These are phyloP conservation scores for Apotomis turbidana DNA, from an alignment of 2,888 invertebrate genomes.

Conservation along the genomic window DNA sequence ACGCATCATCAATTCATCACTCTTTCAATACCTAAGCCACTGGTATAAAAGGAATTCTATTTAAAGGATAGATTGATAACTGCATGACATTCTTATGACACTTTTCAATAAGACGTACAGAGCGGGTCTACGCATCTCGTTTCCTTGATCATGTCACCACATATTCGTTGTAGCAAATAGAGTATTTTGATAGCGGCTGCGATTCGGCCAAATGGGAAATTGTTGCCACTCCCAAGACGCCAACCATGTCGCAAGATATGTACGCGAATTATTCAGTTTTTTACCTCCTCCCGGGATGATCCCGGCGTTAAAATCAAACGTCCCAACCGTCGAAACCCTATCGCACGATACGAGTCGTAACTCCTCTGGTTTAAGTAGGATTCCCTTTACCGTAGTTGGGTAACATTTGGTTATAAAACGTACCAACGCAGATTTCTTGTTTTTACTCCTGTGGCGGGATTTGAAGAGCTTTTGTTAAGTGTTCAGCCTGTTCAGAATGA, in stretches of 20 bases:
- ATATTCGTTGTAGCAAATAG: slow-evolving; percentile 64
- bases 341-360: slow-evolving; percentile 43
- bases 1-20: background rate
- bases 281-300: slow-evolving; percentile 68
- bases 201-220: slow-evolving; percentile 71
- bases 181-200: slow-evolving; percentile 65
- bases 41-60: background rate
- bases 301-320: slow-evolving; percentile 52
- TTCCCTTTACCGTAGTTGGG: slow-evolving; percentile 42
- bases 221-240: slow-evolving; percentile 71
- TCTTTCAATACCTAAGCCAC: background rate
- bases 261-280: slow-evolving; percentile 77
- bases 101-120: slow-evolving; percentile 27
- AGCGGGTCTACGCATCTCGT: slow-evolving; percentile 9
- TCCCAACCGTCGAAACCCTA: slow-evolving; percentile 51
- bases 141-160: slow-evolving; percentile 49
- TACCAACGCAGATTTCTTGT: slow-evolving; percentile 65
- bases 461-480: slow-evolving; percentile 74
- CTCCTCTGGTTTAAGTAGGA: slow-evolving; percentile 39
- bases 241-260: slow-evolving; percentile 69
- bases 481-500: slow-evolving; percentile 68
- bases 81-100: background rate
- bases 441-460: slow-evolving; percentile 73
- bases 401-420: slow-evolving; percentile 56
- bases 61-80: background rate